Evolutionary conservation across 2,888 invertebrate species (phyloP).

Genomic region (Tanypteryx hageni): DNA sequence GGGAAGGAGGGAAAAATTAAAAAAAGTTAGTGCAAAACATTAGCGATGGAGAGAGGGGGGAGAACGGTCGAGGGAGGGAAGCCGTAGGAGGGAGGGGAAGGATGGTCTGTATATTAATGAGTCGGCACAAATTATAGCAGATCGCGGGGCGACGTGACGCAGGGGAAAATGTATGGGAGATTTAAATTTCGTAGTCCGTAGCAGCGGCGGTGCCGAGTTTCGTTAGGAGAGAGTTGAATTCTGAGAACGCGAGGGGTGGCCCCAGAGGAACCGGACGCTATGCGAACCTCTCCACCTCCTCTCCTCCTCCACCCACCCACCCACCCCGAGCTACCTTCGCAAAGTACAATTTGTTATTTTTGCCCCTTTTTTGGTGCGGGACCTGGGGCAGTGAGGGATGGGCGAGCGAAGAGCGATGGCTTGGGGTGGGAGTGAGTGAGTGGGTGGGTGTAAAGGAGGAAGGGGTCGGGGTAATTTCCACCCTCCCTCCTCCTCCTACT

Average conservation of each 20-base stretch:
- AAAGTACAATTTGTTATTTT: conserved; percentile 64
- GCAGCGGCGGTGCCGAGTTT: conserved; percentile 61
- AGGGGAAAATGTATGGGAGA: conserved; percentile 59
- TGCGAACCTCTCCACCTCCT: background rate
- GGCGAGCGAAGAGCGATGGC: conserved; percentile 29
- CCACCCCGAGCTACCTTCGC: conserved; percentile 40
- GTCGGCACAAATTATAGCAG: conserved; percentile 61
- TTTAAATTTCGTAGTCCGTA: conserved; percentile 55
- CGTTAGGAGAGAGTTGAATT: conserved; percentile 62
- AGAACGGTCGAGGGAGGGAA: background rate
- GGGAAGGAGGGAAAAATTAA: background rate
- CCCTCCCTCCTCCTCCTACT: background rate
- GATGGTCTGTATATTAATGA: conserved; percentile 59
- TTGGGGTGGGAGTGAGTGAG: background rate
- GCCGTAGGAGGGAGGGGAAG: background rate
- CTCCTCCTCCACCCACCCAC: background rate
- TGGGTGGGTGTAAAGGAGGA: background rate
- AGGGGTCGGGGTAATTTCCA: background rate
- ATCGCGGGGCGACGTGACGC: conserved; percentile 58
- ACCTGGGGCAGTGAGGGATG: conserved; percentile 44
- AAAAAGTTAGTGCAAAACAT: conserved; percentile 28
- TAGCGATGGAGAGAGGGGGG: background rate
- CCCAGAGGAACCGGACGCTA: conserved; percentile 45
- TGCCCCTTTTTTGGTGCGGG: conserved; percentile 36
- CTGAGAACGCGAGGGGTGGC: conserved; percentile 49